Percentiles rank a stretch among this genome's conserved stretches.
phyloP scores from a whole-genome alignment of 2,888 invertebrate species.

The Willowsia nigromaculata region DNA sequence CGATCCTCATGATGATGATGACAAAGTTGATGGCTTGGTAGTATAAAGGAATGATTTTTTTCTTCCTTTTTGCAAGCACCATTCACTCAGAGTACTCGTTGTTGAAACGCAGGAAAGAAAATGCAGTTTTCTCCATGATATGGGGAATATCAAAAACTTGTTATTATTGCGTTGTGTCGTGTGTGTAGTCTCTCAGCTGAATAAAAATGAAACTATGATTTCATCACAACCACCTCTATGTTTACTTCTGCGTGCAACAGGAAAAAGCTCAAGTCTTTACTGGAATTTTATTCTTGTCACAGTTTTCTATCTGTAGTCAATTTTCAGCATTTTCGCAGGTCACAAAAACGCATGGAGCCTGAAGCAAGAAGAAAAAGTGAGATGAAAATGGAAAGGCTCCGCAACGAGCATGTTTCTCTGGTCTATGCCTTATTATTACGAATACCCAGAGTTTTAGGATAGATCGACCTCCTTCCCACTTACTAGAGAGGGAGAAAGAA shows the following conservation, averaged over 20 bases:
- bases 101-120: background rate
- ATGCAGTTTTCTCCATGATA: background rate
- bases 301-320: no score
- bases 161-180: background rate
- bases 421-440: background rate
- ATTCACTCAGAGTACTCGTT: no score
- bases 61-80: background rate
- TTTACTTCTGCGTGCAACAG: no score
- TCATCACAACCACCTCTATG: background rate
- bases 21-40: slow-evolving; percentile 1
- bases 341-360: no score
- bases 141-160: background rate
- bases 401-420: background rate
- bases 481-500: no score
- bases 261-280: no score
- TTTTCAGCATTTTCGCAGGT: no score
- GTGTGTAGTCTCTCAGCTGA: no score
- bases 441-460: background rate
- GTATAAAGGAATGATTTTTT: background rate
- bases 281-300: no score
- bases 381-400: background rate
- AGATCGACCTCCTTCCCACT: background rate
- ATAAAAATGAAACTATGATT: background rate
- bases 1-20: background rate
- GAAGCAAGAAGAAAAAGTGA: no score